Evolutionary conservation across 2,888 invertebrate species (phyloP).

Genomic region (Temnothorax rugatulus): DNA sequence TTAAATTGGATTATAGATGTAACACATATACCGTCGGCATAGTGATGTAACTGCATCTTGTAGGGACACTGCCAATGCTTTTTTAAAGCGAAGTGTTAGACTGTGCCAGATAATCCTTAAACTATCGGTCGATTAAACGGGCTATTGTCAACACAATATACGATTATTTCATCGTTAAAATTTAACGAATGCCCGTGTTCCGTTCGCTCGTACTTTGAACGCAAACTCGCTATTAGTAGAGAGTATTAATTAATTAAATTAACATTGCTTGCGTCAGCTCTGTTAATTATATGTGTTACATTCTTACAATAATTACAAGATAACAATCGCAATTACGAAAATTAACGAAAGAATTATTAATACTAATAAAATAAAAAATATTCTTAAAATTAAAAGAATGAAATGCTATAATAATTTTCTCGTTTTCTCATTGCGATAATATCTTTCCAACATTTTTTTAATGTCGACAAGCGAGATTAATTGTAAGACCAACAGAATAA

Average conservation of each 20-base stretch:
- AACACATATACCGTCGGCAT: not conserved
- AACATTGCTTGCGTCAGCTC: not conserved
- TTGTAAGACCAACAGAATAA: not conserved
- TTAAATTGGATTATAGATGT: not conserved
- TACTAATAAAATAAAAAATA: not conserved
- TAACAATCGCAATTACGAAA: not conserved
- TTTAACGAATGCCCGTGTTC: not conserved
- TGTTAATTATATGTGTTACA: not conserved
- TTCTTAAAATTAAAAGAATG: not conserved
- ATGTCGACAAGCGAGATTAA: not conserved
- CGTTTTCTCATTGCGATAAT: not conserved
- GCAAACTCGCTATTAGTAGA: not conserved
- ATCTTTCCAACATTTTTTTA: not conserved
- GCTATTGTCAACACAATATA: not conserved
- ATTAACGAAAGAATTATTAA: not conserved
- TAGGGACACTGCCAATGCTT: conserved; percentile 12
- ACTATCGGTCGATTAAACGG: not conserved
- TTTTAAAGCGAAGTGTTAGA: conserved; percentile 10
- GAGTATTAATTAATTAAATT: not conserved
- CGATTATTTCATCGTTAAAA: conserved; percentile 15
- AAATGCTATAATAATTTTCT: not conserved
- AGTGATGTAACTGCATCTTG: not conserved
- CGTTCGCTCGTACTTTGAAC: not conserved
- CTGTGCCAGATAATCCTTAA: conserved; percentile 8
- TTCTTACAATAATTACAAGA: not conserved